Percentiles rank a stretch among this genome's conserved stretches.
Evolutionary conservation across 2,888 invertebrate genomes (phyloP).

Genomic region (Drosophila acutilabella): DNA sequence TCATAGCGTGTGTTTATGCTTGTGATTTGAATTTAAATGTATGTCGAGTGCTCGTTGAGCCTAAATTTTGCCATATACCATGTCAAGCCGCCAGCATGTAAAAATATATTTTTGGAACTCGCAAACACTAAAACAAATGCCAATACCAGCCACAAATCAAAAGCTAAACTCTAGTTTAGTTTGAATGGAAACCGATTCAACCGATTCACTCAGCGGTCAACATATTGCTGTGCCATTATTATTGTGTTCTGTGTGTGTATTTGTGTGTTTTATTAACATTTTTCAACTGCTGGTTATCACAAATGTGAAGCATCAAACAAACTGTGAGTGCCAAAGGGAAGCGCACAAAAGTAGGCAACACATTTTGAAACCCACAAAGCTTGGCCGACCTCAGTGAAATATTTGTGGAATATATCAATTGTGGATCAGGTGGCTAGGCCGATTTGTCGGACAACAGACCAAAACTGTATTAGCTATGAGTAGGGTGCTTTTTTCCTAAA

Average conservation of each 20-base stretch:
- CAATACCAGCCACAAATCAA: conserved; percentile 55
- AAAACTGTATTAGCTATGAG: too few relatives aligned
- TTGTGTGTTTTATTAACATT: conserved; percentile 33
- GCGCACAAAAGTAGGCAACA: conserved; percentile 20
- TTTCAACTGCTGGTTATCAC: conserved; percentile 18
- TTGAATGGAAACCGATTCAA: conserved; percentile 45
- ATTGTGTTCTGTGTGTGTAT: neutral
- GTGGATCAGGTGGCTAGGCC: neutral
- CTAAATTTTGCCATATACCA: conserved; percentile 14
- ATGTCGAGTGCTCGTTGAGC: conserved; percentile 51
- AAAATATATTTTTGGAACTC: conserved; percentile 36
- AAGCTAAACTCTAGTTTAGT: conserved; percentile 33
- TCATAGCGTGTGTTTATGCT: conserved; percentile 59
- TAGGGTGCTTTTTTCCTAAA: too few relatives aligned
- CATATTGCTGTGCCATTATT: conserved; percentile 36
- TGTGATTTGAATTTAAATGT: conserved; percentile 76
- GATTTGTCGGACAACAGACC: neutral
- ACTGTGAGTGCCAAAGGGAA: neutral
- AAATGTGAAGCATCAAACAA: neutral
- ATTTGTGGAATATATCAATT: neutral
- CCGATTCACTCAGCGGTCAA: conserved; percentile 48
- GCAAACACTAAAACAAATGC: conserved; percentile 26
- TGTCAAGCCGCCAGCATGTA: conserved; percentile 31
- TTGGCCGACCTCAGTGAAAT: neutral
- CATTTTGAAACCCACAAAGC: neutral